Percentiles rank a stretch among this genome's conserved stretches.
Conservation (phyloP, 2,888 invertebrate genomes). For the Lymantria dispar region DNA sequence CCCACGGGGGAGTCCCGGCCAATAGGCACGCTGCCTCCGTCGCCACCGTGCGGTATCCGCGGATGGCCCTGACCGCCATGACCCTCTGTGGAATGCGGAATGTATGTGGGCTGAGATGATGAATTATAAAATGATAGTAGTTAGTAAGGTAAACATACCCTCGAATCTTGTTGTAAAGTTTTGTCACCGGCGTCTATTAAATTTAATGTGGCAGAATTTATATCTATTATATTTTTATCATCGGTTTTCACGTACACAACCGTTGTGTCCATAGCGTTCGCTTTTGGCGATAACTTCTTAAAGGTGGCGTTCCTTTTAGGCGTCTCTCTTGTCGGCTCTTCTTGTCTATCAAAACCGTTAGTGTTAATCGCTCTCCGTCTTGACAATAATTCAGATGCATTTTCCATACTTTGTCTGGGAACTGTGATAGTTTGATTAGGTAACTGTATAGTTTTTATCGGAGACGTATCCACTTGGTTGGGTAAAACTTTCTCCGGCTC, state of each 20-base stretch:
- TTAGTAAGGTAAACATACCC: constrained; percentile 11
- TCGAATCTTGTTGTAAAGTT: constrained; percentile 52
- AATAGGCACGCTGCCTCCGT: too few relatives aligned
- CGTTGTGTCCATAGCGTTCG: constrained; percentile 58
- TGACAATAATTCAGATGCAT: constrained; percentile 67
- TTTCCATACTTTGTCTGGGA: constrained; percentile 68
- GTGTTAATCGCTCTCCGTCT: constrained; percentile 57
- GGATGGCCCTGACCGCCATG: too few relatives aligned
- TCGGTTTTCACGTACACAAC: constrained; percentile 62
- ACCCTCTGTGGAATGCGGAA: too few relatives aligned
- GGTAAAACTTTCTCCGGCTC: constrained; percentile 54
- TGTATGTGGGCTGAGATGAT: too few relatives aligned
- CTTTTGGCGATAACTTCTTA: constrained; percentile 53
- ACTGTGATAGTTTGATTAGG: constrained; percentile 73
- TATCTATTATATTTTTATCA: constrained; percentile 66
- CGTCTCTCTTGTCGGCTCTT: constrained; percentile 57
- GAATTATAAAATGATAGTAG: too few relatives aligned
- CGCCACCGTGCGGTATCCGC: too few relatives aligned
- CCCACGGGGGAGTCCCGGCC: too few relatives aligned
- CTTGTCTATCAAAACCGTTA: constrained; percentile 51
- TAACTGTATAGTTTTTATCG: constrained; percentile 66
- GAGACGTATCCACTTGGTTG: constrained; percentile 50
- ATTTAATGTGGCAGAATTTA: constrained; percentile 72
- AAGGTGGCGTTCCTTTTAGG: constrained; percentile 70
- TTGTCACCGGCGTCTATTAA: constrained; percentile 59